Evolutionary conservation across 37 sponge, comb jelly and placozoan species (phyloP).

Genomic region (Theonella swinhoei): DNA sequence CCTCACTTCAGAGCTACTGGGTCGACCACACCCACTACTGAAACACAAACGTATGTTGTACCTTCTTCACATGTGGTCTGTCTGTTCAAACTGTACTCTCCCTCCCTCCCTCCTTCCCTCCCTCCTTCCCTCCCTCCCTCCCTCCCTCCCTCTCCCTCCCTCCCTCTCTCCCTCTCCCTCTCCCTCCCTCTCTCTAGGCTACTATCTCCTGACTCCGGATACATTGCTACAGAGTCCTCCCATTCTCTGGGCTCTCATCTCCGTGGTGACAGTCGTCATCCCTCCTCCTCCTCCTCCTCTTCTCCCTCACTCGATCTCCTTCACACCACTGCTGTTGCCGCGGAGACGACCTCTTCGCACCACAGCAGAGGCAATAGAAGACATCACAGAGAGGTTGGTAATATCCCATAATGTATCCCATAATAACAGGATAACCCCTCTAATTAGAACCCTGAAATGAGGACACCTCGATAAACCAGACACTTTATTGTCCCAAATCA

Average conservation of each 20-base stretch:
- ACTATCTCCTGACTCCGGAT: background rate
- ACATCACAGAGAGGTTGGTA: background rate
- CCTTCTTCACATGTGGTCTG: background rate
- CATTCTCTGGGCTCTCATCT: background rate
- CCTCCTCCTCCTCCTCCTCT: constrained; percentile 1
- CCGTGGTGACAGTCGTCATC: background rate
- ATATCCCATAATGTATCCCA: too few species aligned
- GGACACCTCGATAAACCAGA: too few species aligned
- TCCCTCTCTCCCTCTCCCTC: constrained; percentile 4
- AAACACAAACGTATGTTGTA: background rate
- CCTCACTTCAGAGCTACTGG: constrained; percentile 49
- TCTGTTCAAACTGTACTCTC: background rate
- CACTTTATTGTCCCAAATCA: too few species aligned
- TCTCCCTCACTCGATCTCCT: background rate
- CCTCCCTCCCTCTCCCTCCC: background rate
- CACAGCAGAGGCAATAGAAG: background rate
- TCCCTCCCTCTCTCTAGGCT: too few species aligned
- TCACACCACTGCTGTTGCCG: background rate
- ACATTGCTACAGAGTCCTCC: background rate
- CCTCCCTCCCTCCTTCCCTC: background rate
- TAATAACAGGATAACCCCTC: too few species aligned
- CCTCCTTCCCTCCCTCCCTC: background rate
- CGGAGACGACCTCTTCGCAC: background rate
- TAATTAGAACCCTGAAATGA: too few species aligned
- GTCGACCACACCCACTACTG: constrained; percentile 41